These are phyloP conservation scores for Meiosimyza platycephala DNA, from an alignment of 2,888 invertebrate genomes.

Conservation along the genomic window DNA sequence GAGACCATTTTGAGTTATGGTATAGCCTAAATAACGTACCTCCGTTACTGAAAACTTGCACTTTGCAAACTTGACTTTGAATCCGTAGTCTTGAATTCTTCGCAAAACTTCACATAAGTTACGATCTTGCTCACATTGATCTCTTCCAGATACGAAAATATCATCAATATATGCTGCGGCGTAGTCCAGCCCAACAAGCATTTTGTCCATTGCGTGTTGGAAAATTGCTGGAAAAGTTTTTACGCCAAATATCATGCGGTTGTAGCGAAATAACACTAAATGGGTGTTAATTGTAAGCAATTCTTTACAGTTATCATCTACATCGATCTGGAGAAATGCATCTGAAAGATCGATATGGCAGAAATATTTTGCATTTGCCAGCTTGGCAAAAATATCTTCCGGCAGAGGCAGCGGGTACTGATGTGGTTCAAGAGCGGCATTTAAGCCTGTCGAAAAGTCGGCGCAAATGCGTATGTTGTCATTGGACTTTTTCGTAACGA, in stretches of 20 bases:
- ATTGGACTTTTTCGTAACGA: constrained; percentile 43
- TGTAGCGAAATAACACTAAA: constrained; percentile 31
- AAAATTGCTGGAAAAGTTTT: constrained; percentile 28
- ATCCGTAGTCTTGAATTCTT: constrained; percentile 39
- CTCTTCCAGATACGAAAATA: constrained; percentile 38
- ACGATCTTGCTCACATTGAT: constrained; percentile 35
- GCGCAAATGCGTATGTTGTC: constrained; percentile 44
- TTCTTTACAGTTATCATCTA: constrained; percentile 39
- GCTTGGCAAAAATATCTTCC: constrained; percentile 42
- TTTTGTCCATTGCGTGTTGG: constrained; percentile 42
- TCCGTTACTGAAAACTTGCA: constrained; percentile 41
- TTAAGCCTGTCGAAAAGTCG: constrained; percentile 46
- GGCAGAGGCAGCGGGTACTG: constrained; percentile 43
- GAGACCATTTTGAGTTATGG: constrained; percentile 35
- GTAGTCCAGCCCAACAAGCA: constrained; percentile 35
- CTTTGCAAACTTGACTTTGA: constrained; percentile 40
- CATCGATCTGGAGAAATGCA: constrained; percentile 44
- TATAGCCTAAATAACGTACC: constrained; percentile 41
- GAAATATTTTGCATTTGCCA: constrained; percentile 38
- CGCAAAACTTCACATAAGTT: constrained; percentile 36
- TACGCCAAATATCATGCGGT: constrained; percentile 22
- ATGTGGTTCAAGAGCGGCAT: constrained; percentile 42
- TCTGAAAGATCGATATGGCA: constrained; percentile 43
- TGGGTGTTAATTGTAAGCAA: constrained; percentile 39
- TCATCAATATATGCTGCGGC: constrained; percentile 39